A percentile compares a stretch with the other conserved stretches of the same genome.
Conservation (phyloP, 2,888 invertebrate species). For the Microctonus hyperodae region DNA sequence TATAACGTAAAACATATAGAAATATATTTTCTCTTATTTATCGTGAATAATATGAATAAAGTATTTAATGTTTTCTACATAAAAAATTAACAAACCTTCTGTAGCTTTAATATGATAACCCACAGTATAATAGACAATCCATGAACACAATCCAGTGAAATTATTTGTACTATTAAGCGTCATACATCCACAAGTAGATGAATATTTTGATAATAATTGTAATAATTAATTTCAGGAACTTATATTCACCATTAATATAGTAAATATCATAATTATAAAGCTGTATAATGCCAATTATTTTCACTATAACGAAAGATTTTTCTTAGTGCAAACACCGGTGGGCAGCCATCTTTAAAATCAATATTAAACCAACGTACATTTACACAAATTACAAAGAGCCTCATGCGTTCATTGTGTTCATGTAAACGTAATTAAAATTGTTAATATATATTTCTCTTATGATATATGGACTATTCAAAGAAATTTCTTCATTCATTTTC, state of each 20-base stretch:
- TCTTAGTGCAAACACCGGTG: slow-evolving; percentile 39
- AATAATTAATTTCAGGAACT: background rate
- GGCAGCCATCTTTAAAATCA: slow-evolving; percentile 58
- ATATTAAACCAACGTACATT: slow-evolving; percentile 51
- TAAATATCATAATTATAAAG: background rate
- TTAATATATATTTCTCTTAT: too few species aligned
- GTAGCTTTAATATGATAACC: background rate
- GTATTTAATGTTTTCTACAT: too few species aligned
- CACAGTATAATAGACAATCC: background rate
- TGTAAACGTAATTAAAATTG: too few species aligned
- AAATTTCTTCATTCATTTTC: too few species aligned
- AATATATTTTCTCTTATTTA: background rate
- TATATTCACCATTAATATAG: background rate
- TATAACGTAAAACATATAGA: background rate
- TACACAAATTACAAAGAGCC: slow-evolving; percentile 23
- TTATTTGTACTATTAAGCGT: background rate
- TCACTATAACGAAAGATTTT: slow-evolving; percentile 33
- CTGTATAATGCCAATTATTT: background rate
- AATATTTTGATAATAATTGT: background rate
- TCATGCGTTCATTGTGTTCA: too few species aligned
- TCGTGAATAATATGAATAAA: background rate
- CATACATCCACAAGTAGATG: background rate
- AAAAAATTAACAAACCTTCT: background rate
- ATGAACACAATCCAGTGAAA: background rate
- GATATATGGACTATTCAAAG: too few species aligned